These are phyloP conservation scores for Aricia artaxerxes DNA, from an alignment of 2,888 invertebrate genomes.

Conservation along the genomic window DNA sequence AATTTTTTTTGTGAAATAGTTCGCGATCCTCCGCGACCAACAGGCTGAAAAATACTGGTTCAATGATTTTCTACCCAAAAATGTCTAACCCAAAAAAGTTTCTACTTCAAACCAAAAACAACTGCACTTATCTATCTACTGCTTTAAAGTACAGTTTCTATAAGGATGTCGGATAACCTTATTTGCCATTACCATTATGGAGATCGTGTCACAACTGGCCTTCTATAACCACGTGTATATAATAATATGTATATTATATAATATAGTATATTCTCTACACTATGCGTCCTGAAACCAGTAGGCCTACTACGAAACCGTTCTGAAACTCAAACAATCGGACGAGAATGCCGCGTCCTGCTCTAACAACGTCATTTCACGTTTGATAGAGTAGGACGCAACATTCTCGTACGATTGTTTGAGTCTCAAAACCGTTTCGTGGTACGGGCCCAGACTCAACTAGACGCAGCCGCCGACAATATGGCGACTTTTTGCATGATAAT, in stretches of 20 bases:
- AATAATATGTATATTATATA: no score
- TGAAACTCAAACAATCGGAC: no score
- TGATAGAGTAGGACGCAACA: no score
- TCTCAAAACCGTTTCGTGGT: no score
- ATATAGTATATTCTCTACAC: neutral
- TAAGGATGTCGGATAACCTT: neutral
- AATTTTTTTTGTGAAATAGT: no score
- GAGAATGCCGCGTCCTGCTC: no score
- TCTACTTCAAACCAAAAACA: neutral
- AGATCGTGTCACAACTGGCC: neutral
- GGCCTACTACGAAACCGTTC: no score
- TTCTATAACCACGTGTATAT: neutral
- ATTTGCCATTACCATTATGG: neutral
- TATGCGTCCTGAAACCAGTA: neutral
- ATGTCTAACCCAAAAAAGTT: neutral
- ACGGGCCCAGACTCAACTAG: conserved; percentile 7
- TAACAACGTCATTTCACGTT: no score
- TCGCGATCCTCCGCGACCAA: no score
- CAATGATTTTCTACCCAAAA: no score
- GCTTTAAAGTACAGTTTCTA: neutral
- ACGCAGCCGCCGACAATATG: conserved; percentile 40
- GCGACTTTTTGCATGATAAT: conserved; percentile 52
- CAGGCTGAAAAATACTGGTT: no score
- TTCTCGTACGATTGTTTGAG: neutral
- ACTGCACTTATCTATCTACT: neutral